Percentiles rank a stretch among this genome's conserved stretches.
phyloP scores from a whole-genome alignment of 2,113 vertebrate species.

The Calyptomena viridis region DNA sequence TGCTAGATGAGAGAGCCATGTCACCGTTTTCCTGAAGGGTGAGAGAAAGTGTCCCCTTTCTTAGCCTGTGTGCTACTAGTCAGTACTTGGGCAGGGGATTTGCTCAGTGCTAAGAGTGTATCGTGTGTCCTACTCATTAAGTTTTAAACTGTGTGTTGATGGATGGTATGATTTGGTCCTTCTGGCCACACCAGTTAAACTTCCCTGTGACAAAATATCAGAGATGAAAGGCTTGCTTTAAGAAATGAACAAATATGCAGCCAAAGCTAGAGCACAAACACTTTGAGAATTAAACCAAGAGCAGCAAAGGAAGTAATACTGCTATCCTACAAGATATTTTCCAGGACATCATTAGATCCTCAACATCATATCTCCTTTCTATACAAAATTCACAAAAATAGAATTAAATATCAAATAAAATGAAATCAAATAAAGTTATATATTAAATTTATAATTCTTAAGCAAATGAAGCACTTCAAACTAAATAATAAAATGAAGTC shows the following conservation, averaged over 20 bases:
- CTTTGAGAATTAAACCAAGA: background rate
- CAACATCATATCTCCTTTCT: background rate
- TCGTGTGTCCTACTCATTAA: background rate
- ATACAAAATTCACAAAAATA: background rate
- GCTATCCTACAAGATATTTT: background rate
- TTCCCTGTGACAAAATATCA: background rate
- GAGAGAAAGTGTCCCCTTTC: rapidly evolving
- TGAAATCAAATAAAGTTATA: background rate
- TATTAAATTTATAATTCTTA: background rate
- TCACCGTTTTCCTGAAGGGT: background rate
- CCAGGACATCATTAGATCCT: background rate
- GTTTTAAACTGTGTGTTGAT: background rate
- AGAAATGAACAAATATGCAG: background rate
- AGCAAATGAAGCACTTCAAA: background rate
- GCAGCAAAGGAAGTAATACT: background rate
- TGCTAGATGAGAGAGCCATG: background rate
- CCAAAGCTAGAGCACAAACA: background rate
- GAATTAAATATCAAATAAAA: background rate
- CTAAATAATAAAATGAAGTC: background rate
- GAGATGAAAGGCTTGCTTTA: background rate
- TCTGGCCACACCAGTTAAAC: background rate
- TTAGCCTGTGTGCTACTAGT: background rate
- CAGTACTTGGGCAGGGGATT: background rate
- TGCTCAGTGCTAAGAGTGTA: rapidly evolving
- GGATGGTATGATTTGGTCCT: background rate